Evolutionary conservation across 1,140 invertebrate species (phyloP), one percentile per base, ranked within the genome.

Genomic region (Platorchestia sp.): DNA sequence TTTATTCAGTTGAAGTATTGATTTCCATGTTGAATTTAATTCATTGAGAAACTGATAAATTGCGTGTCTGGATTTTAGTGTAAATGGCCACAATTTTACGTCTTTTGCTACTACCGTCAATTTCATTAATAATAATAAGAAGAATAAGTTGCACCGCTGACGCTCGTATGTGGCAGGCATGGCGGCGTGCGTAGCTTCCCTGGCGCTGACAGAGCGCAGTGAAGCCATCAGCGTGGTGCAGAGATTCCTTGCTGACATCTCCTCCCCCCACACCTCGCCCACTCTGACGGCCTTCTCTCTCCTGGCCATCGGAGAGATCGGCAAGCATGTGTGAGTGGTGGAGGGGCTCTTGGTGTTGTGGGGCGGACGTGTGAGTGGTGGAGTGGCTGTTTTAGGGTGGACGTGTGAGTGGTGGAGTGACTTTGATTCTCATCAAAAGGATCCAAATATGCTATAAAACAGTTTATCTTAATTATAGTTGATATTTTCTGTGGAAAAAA

Each of bases 301-400:
- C 43, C 97, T 99, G 14, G 98, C 99, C 27, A 98, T 99, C 96
- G 99, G 99, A 27, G 99, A 99, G 98, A 99, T 99, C 96, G 99
- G 99, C 10, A 97, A 99, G 96, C 98, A 99, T 96, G 98, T 99
- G 98, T 99, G 97, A 98, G 98, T 97, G 95, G 1, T 36, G 3
- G 14, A 36, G 14, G 14, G 7, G 3, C 36, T 75, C 27, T 75
- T 3, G 14, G 27, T 75, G 10, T 36, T 1, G n/a, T n/a, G n/a
- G n/a, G n/a, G n/a, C n/a, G n/a, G n/a, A 99, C 96, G 98, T 99
- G 98, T 99, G 97, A 98, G 98, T 97, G 95, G 1, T 36, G 3
- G 14, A 36, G 14, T 27, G 7, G 3, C 36, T 75, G 1, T 75
- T 3, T n/a, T n/a, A n/a, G n/a, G n/a, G n/a, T n/a, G n/a, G n/a